Percentiles rank a stretch among this genome's conserved stretches.
phyloP scores from a whole-genome alignment of 2,113 vertebrate genomes.

The Larimichthys crocea region DNA sequence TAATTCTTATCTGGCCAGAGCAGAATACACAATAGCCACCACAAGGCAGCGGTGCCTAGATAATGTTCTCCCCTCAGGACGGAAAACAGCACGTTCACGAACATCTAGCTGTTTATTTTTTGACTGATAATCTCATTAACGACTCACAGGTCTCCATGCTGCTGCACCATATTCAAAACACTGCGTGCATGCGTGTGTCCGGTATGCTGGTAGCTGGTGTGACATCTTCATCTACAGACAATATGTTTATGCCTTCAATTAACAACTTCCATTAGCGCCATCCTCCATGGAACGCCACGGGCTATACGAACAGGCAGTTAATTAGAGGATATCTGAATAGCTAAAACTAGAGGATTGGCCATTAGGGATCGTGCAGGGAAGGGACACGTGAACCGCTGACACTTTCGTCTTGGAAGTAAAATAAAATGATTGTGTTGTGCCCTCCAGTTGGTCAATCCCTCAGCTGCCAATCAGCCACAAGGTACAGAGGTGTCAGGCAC shows the following conservation, averaged over 20 bases:
- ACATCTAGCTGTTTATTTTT: slow-evolving; percentile 43
- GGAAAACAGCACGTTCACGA: slow-evolving; percentile 24
- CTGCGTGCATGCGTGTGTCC: not conserved
- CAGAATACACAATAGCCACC: slow-evolving; percentile 29
- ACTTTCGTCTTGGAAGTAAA: slow-evolving; percentile 10
- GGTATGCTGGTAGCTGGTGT: not conserved
- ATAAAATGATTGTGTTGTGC: slow-evolving; percentile 17
- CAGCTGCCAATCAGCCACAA: slow-evolving; percentile 33
- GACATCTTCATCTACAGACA: slow-evolving; percentile 32
- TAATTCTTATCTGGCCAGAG: slow-evolving; percentile 42
- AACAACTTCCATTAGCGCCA: slow-evolving; percentile 65
- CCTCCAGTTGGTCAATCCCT: slow-evolving; percentile 38
- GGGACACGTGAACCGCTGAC: slow-evolving; percentile 18
- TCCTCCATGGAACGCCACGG: slow-evolving; percentile 51
- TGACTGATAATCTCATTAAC: slow-evolving; percentile 60
- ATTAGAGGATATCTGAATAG: slow-evolving; percentile 52
- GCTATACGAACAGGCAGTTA: slow-evolving; percentile 59
- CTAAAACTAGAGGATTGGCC: slow-evolving; percentile 48
- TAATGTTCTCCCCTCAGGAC: slow-evolving; percentile 37
- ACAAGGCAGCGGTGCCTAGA: slow-evolving; percentile 22
- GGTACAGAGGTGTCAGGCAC: slow-evolving; percentile 21
- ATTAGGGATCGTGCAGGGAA: slow-evolving; percentile 20
- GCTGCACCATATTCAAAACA: slow-evolving; percentile 2
- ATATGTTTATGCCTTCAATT: slow-evolving; percentile 61
- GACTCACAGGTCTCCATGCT: slow-evolving; percentile 6